These are phyloP conservation scores for Paratilapia polleni DNA, from an alignment of 2,113 vertebrate species.

Conservation along the genomic window DNA sequence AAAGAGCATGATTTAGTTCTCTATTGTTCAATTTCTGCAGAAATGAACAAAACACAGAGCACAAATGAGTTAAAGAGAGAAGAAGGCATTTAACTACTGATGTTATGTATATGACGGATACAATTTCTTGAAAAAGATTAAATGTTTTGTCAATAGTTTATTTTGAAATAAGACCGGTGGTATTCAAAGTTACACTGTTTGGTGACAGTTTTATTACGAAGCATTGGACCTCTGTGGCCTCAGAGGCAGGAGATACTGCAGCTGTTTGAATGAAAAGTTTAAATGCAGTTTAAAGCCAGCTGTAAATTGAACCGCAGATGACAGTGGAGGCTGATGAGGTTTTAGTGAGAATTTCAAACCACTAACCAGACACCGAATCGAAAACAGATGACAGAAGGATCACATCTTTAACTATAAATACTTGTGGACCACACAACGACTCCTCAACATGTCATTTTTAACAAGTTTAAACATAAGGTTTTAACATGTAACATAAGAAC, in stretches of 20 bases:
- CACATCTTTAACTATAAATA: not conserved
- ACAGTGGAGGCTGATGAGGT: not conserved
- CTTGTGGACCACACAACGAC: not conserved
- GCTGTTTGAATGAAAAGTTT: not conserved
- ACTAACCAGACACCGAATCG: not conserved
- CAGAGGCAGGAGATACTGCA: not conserved
- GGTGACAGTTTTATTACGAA: not conserved
- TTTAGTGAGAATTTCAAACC: conserved; percentile 3
- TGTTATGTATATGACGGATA: not conserved
- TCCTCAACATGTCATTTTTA: not conserved
- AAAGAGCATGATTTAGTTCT: not conserved
- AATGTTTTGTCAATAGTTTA: not conserved
- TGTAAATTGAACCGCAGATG: not conserved
- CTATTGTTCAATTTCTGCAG: not conserved
- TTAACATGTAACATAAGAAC: not conserved
- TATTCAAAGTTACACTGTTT: not conserved
- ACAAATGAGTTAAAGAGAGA: not conserved
- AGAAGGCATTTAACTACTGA: not conserved
- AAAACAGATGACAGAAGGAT: not conserved
- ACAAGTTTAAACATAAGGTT: not conserved
- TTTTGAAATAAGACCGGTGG: not conserved
- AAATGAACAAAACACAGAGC: not conserved
- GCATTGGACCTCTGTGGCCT: not conserved
- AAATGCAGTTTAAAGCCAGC: not conserved
- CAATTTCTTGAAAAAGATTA: not conserved